Base-by-base conservation (phyloP, 2,888 invertebrate species). In the Automeris io region DNA sequence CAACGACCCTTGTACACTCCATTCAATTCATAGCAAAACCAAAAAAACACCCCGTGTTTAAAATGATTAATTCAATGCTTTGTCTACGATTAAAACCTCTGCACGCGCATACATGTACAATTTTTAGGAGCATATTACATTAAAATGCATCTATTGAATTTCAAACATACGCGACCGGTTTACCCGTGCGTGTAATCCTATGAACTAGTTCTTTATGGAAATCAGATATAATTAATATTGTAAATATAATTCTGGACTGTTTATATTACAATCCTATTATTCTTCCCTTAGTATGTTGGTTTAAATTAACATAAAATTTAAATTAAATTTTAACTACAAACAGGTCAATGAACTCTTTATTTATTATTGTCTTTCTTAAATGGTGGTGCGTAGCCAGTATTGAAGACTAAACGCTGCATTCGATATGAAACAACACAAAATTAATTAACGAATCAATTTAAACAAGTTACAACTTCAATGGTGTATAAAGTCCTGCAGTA, bases 31-130 rank as follows among this genome's bases (percentile, higher is more conserved):
- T 60, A 44, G 47, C 57, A 61, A 60, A 44, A 47, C 46, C 55
- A 49, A 61, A 71, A 76, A 70, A 74, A 47, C 68, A 68, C 80
- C 80, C 78, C 51, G 69, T 71, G 74, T 71, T 74, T 73, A 66
- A 57, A 63, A 62, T 68, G 71, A 81, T 81, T 83, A 82, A 80
- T 78, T 66, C 73, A 61, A 61, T 52, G 63, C 70, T 70, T 81
- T 80, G 77, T 83, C 81, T 81, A 83, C 66, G 59, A 59, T 61
- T 59, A 52, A 61, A 62, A 69, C 57, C 56, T 66, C 75, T 69
- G 79, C 78, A 72, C 70, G 67, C 70, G 67, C 56, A 57, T 69
- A 71, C 76, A 69, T 76, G 70, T 75, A 79, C 77, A 72, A 49
- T 45, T 60, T 65, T n/a, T 16, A 68, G 70, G 61, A 61, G 56